Evolutionary conservation across 2,888 invertebrate genomes (phyloP).

Genomic region (Caenorhabditis sp.): DNA sequence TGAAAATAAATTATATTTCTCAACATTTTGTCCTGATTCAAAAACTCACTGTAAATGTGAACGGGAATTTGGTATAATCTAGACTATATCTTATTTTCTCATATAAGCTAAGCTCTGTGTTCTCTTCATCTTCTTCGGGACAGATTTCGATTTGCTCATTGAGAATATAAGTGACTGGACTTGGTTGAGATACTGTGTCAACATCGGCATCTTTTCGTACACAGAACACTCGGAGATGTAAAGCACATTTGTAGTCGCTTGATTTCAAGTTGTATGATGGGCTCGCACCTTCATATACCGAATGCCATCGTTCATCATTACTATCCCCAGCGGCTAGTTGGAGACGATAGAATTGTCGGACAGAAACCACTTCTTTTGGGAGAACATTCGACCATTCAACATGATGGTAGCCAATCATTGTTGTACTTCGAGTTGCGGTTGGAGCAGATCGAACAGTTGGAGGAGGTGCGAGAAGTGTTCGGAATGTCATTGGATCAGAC

Average conservation of each 20-base stretch:
- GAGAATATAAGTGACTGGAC: conserved; percentile 38
- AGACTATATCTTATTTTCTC: not conserved
- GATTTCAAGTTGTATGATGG: conserved; percentile 76
- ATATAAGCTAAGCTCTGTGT: not conserved
- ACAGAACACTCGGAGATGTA: conserved; percentile 38
- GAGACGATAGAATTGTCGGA: conserved; percentile 22
- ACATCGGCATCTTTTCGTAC: conserved; percentile 22
- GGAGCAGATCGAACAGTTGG: conserved; percentile 80
- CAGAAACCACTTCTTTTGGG: conserved; percentile 8
- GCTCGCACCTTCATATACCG: conserved; percentile 73
- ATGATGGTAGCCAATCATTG: conserved; percentile 20
- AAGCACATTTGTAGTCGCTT: conserved; percentile 73
- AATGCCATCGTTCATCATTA: conserved; percentile 44
- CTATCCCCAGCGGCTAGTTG: conserved; percentile 24
- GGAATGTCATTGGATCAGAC: conserved; percentile 79
- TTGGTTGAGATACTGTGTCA: conserved; percentile 31
- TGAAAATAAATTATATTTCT: too few species aligned
- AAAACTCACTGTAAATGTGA: not conserved
- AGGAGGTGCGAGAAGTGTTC: conserved; percentile 83
- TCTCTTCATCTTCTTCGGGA: not conserved
- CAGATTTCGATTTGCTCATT: conserved; percentile 23
- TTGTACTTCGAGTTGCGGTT: conserved; percentile 73
- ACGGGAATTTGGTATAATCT: not conserved
- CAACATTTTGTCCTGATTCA: too few species aligned
- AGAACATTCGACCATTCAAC: conserved; percentile 47